These are phyloP conservation scores for Pygoscelis antarcticus DNA, from an alignment of 2,113 vertebrate genomes.

Conservation along the genomic window DNA sequence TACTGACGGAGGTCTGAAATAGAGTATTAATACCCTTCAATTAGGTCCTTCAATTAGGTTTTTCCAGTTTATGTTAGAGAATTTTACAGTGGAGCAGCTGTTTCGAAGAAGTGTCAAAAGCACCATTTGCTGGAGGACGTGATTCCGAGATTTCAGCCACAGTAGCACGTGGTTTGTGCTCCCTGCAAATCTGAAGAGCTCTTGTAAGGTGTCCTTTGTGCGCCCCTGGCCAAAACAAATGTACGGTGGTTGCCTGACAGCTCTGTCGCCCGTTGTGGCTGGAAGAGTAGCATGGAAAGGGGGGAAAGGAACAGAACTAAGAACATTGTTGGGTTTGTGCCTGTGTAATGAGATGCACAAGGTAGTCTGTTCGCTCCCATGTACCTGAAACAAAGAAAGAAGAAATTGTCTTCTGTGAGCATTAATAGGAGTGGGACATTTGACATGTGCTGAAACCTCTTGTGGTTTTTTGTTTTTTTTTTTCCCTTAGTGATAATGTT, in stretches of 20 bases:
- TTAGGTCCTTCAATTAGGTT: background rate
- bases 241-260: accelerated
- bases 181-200: background rate
- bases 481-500: background rate
- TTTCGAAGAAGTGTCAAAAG: background rate
- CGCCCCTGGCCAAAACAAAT: background rate
- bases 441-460: background rate
- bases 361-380: background rate
- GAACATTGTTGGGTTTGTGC: background rate
- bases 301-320: background rate
- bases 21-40: background rate
- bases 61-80: background rate
- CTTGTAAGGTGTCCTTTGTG: background rate
- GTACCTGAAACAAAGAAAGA: background rate
- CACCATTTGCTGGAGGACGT: accelerated
- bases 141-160: background rate
- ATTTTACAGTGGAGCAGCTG: background rate
- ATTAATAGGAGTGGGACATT: background rate
- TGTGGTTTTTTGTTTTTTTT: background rate
- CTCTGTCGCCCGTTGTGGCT: background rate
- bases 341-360: background rate
- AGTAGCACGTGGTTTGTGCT: background rate
- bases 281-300: background rate
- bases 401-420: background rate
- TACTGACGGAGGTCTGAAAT: background rate